Evolutionary conservation across 2,797 vertebrate species (phyloP), one percentile per base, ranked within the genome.

Genomic region (Astyanax mexicanus): DNA sequence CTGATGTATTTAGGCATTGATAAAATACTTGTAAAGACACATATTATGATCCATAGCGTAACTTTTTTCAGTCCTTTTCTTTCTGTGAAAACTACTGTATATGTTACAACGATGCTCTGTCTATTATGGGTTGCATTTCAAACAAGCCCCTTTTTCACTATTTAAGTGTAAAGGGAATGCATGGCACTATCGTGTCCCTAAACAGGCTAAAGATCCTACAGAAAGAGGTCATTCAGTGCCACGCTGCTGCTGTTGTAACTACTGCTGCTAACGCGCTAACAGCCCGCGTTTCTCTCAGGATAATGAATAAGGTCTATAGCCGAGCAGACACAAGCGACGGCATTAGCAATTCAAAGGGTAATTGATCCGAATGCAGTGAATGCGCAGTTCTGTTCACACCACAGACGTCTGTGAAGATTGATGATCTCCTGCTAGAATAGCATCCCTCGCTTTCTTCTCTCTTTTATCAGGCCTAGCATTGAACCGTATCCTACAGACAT

Each of bases 291-390:
- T 51, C 64, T 74, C 71, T 49, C 27, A 1, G 6, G 49, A 51
- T 71, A 57, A 76, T 71, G 75, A 82, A 75, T 42, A 51, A 35
- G 29, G 35, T 25, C 75, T 51, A 77, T 64, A 49, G 72, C 71
- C 55, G 62, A 25, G 10, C 66, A 49, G 45, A 58, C 23, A 69
- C 55, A 37, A 83, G 42, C 21, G 51, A 52, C 54, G 45, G 40
- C 71, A 84, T 81, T 84, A 77, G 68, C 77, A 68, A 74, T 77
- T 82, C 71, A 82, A 76, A 70, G 70, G 62, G 52, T 84, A 78
- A 80, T 51, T 21, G 78, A 80, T 70, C 69, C 52, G 21, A 69
- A 64, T n/a, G 32, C 66, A 67, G 42, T 75, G 78, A 80, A 80
- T 72, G 38, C 62, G 23, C 52, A 38, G 21, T 61, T 75, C 72